Base-by-base conservation (phyloP, 2,113 vertebrate genomes). In the Vidua chalybeata region DNA sequence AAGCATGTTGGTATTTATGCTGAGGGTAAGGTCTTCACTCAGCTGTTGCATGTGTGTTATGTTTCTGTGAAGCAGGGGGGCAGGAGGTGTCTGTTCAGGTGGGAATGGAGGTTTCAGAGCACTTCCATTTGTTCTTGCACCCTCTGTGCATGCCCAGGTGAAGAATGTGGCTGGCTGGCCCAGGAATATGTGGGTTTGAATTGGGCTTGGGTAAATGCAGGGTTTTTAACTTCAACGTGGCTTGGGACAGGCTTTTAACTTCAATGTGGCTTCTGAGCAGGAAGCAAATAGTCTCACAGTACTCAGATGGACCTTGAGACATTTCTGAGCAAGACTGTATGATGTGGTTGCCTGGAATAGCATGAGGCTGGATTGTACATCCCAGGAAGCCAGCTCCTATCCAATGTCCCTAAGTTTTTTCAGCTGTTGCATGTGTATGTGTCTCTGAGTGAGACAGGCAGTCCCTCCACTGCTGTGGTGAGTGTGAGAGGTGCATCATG, bases 101-200 rank as follows among this genome's bases (percentile, higher is more conserved):
- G 67, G 52, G 23, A 71, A 45, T 9, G n/a, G 66, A 55, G 22
- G 51, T 45, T 76, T 86, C 18, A 20, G 75, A 84, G 31, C n/a
- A 15, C 24, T 76, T 87, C 37, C 43, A 28, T 62, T 71, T 62
- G 46, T 49, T 85, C 24, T 69, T 48, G 11, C 37, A 74, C n/a
- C 9, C 28, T 76, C 43, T 46, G 0, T 5, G 8, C 0, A 0
- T 76, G 43, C 33, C 54, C 0, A 0, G 37, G 55, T 45, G 67
- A 95, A 76, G 84, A 62, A 68, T 2, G 10, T 10, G 18, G 48
- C 13, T 66, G 43, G 24, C 31, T 75, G 69, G 56, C 62, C 56
- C 23, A 39, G 6, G 27, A 67, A 59, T 11, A 20, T 9, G 48
- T 31, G n/a, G 52, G 20, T 59, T 68, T 61, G 88, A 75, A 63